Evolutionary conservation across 2,113 vertebrate species (phyloP), one percentile per base, ranked within the genome.

Genomic region (Petrocephalus zakoni): DNA sequence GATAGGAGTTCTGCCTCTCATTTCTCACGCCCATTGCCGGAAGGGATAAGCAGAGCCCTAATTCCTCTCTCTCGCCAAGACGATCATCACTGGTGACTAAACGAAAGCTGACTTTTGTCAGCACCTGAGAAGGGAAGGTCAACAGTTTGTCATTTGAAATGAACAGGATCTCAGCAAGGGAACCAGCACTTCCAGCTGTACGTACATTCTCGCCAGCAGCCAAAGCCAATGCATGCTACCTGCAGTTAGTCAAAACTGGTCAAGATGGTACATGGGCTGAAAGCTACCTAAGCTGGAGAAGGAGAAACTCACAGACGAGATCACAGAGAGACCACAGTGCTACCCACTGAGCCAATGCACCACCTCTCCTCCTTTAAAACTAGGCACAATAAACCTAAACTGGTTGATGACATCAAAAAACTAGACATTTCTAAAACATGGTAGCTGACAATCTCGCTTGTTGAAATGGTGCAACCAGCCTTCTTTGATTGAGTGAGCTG

Each of bases 1-100:
- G 88, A 87, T 91, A 90, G 84, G 87, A 88, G 85, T 49, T 46
- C 29, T 89, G 51, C 22, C 51, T 87, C 64, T 21, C 49, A 51
- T 1, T 7, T 46, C 64, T 52, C 25, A 29, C 49, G 10, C 46
- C 47, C 46, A 21, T 22, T 4, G 81, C 81, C 42, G 1, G 46
- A 9, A 49, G 22, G 2, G 34, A 4, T 29, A 86, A 34, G 37
- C 84, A 6, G 22, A 19, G 19, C 25, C 29, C 15, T 42, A 52
- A 25, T 46, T 13, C 47, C 1, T 75, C 82, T 37, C 29, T 17
- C 15, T 37, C n/a, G 68, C 15, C 29, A 64, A 25, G 58, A 61
- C 7, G 61, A 64, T 64, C 58, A 64, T 64, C 68, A 46, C 1
- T 46, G 42, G 11, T 72, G 17, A 17, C 68, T 75, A 37, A 29